Evolutionary conservation across 2,113 vertebrate genomes (phyloP), one percentile per base, ranked within the genome.

Genomic region (Nettapus auritus): DNA sequence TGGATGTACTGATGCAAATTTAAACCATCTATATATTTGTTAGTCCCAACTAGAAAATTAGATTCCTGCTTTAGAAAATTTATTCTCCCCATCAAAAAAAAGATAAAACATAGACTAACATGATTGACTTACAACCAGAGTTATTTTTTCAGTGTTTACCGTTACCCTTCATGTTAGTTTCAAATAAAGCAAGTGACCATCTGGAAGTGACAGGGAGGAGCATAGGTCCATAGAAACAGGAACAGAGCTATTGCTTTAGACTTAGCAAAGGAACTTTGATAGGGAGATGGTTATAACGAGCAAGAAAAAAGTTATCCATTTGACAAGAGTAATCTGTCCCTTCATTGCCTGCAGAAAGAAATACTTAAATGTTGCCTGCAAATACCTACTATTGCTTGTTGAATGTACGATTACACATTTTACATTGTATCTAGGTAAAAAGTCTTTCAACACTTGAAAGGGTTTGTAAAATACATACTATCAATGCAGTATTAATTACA

Each of bases 341-440:
- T 44, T 80, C 15, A 2, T 69, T 77, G 15, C 23, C 29, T 56
- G 6, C 34, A 6, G 19, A 0, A 40, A 31, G 36, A 25, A 53
- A 64, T 16, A 7, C 16, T 60, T 29, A 44, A 42, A 25, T 31
- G 10, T 22, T n/a, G 53, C 29, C 7, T 40, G 11, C 21, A 5
- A 4, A 23, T 31, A 13, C 31, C 13, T 18, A 1, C 60, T 0
- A 1, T 5, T 17, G 55, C 9, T 8, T 29, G 2, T 0, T 8
- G 64, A 81, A 48, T 8, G 25, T n/a, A 38, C 33, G 26, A 2
- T 33, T 19, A 25, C n/a, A 9, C 19, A 6, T 9, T 16, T 33
- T 40, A 31, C 8, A 8, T 8, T 84, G 40, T 21, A 15, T 82
- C 38, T 67, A 76, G 82, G 53, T 76, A 62, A 25, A 71, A 78